Conservation (phyloP, 1,140 invertebrate species). For the Papilio aristodemus region DNA sequence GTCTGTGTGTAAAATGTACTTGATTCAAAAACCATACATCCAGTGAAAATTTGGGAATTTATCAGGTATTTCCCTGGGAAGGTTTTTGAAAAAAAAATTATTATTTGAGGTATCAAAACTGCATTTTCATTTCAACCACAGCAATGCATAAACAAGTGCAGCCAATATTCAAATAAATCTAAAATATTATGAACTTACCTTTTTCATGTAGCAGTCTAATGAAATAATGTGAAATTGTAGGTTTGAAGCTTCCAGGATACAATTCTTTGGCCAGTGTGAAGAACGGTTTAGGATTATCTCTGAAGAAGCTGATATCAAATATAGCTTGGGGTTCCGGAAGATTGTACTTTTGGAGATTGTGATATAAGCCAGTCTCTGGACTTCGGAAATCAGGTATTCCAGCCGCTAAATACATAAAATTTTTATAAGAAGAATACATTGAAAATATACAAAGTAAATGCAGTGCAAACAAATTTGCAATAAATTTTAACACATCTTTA, state of each 20-base stretch:
- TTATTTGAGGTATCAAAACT: too few species aligned
- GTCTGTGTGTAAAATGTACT: too few species aligned
- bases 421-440: background rate
- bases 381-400: slow-evolving; percentile 97
- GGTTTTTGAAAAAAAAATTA: too few species aligned
- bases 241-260: slow-evolving; percentile 90
- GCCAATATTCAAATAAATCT: background rate
- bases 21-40: too few species aligned
- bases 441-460: background rate
- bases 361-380: slow-evolving; percentile 94
- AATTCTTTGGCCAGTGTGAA: slow-evolving; percentile 92
- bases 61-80: too few species aligned
- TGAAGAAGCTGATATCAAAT: slow-evolving; percentile 93
- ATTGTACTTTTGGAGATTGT: slow-evolving; percentile 95
- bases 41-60: too few species aligned
- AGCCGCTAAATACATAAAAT: slow-evolving; percentile 84
- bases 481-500: too few species aligned
- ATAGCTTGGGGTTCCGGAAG: slow-evolving; percentile 97
- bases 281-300: slow-evolving; percentile 91
- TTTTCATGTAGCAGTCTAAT: slow-evolving; percentile 90
- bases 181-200: slow-evolving; percentile 61
- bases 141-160: too few species aligned
- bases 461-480: too few species aligned
- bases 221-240: slow-evolving; percentile 92
- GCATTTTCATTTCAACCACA: too few species aligned